Base-by-base conservation (phyloP, 2,888 invertebrate genomes). In the Hyppa rectilinea region DNA sequence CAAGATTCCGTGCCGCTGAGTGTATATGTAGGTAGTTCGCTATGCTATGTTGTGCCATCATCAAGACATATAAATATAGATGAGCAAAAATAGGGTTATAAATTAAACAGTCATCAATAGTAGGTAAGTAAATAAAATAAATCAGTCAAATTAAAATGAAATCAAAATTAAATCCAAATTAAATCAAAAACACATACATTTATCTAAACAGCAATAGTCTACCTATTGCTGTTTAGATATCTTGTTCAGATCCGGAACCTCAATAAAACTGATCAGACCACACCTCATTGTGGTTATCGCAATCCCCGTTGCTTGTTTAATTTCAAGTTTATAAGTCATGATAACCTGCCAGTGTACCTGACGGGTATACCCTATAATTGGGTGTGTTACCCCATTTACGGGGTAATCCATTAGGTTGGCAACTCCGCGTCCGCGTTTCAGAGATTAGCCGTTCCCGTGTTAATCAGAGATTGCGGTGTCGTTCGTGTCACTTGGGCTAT, bases 351-450 rank as follows among this genome's bases (percentile, higher is more conserved):
- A 20, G 77, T 75, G 62, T 43, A 80, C 69, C 61, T 82, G 82
- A 81, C 85, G 78, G 82, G 82, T 80, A 69, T 73, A 81, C 86
- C 86, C 87, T 87, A 80, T 91, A 92, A 92, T 92, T 92, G 90
- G 90, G 87, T 87, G 85, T 83, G 88, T 89, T 90, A 89, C 89
- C 89, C 90, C 85, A 89, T 88, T 89, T 82, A 82, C 84, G 80
- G 88, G 89, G 90, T 92, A 89, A 92, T 92, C 89, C 88, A 91
- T 92, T 91, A 92, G 81, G 80, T 83, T 89, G 87, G 89, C 87
- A 87, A 87, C 87, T 87, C 88, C 60, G 80, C 77, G 88, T 83
- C 87, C 85, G 85, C 86, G 85, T 87, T 89, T 85, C 80, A 79
- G 60, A 89, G 88, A 90, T 89, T 90, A 88, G 88, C 85, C 81